Evolutionary conservation across 2,113 vertebrate genomes (phyloP).

Genomic region (Gymnocephalus cernua): DNA sequence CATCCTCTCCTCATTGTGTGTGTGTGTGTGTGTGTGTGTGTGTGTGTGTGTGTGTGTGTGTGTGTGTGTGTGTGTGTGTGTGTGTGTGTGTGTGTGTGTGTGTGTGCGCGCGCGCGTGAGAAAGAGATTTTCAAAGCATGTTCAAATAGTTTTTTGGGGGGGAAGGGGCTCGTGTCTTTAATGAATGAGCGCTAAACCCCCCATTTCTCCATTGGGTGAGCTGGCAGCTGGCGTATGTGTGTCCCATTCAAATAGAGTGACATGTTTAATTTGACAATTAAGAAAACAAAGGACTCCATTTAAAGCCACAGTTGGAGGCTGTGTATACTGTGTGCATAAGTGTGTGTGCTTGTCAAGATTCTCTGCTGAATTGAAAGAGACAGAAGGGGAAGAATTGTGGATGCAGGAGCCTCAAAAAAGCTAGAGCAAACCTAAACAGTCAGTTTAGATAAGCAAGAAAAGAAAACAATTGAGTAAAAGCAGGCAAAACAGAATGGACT

Average conservation of each 20-base stretch:
- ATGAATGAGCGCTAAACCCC: constrained; percentile 47
- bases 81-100: constrained; percentile 12
- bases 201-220: constrained; percentile 41
- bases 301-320: constrained; percentile 59
- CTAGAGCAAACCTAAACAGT: constrained; percentile 31
- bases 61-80: constrained; percentile 9
- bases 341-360: constrained; percentile 35
- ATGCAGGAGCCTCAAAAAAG: constrained; percentile 25
- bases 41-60: constrained; percentile 4
- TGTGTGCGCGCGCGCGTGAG: neutral
- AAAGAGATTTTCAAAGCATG: constrained; percentile 37
- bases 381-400: constrained; percentile 45
- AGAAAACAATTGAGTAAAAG: constrained; percentile 35
- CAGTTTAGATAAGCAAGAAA: constrained; percentile 49
- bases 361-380: constrained; percentile 36
- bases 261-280: constrained; percentile 79
- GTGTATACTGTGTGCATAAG: constrained; percentile 29
- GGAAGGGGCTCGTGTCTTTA: constrained; percentile 35
- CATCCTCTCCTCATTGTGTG: constrained; percentile 15
- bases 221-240: constrained; percentile 75
- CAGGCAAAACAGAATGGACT: constrained; percentile 17
- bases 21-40: constrained; percentile 23
- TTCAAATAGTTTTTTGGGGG: constrained; percentile 46
- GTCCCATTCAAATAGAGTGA: constrained; percentile 70
- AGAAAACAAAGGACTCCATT: constrained; percentile 75